Evolutionary conservation across 2,888 invertebrate species (phyloP).

Genomic region (Apamea sordens): DNA sequence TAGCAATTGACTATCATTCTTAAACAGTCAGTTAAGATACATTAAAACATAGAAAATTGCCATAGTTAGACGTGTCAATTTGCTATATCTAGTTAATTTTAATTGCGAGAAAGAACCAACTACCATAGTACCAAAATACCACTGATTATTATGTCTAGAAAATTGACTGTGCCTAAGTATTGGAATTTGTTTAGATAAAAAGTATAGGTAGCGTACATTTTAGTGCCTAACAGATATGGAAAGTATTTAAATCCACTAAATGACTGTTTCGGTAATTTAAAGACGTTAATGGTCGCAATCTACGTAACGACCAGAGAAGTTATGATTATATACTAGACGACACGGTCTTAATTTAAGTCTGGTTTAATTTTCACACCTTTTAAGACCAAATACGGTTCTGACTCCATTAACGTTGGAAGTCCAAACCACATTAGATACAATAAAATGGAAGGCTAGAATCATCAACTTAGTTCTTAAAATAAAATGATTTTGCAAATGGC

Average conservation of each 20-base stretch:
- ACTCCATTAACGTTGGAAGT: neutral
- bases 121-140: neutral
- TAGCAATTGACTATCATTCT: neutral
- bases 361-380: slow-evolving; percentile 21
- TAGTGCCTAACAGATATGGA: neutral
- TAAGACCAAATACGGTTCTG: neutral
- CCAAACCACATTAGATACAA: neutral
- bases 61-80: neutral
- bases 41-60: neutral
- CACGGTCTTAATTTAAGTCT: neutral
- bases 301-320: neutral
- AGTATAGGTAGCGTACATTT: neutral
- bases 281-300: neutral
- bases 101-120: neutral
- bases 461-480: neutral
- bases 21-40: neutral
- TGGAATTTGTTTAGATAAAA: neutral
- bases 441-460: neutral
- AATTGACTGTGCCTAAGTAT: neutral
- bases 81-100: neutral
- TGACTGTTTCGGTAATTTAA: neutral
- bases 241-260: neutral
- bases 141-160: neutral
- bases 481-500: slow-evolving; percentile 27
- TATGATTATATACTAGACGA: slow-evolving; percentile 2